These are phyloP conservation scores for Dendrocopos noguchii DNA, from an alignment of 2,113 vertebrate species.

Conservation along the genomic window DNA sequence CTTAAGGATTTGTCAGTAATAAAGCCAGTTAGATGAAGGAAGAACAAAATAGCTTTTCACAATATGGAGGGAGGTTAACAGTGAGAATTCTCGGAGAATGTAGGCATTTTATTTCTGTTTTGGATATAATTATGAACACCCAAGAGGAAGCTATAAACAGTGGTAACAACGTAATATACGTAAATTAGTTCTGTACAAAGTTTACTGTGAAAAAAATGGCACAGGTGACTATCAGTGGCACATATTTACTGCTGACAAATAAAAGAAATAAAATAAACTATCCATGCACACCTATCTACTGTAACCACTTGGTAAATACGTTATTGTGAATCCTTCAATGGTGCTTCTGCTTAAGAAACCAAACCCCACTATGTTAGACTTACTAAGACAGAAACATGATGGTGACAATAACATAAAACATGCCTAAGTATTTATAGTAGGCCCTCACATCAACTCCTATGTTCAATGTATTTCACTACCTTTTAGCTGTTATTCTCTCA, in stretches of 20 bases:
- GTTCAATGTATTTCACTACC: background rate
- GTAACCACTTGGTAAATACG: background rate
- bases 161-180: background rate
- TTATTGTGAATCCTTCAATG: background rate
- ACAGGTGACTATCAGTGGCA: background rate
- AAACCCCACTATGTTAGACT: background rate
- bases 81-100: background rate
- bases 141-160: background rate
- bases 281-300: background rate
- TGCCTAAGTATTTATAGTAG: background rate
- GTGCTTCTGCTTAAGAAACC: background rate
- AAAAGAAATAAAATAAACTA: background rate
- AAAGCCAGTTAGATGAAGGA: background rate
- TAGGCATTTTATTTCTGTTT: background rate
- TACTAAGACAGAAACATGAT: background rate
- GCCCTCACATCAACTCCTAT: background rate
- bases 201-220: background rate
- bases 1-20: background rate
- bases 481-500: background rate
- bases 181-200: background rate
- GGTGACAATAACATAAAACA: background rate
- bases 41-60: background rate
- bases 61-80: background rate
- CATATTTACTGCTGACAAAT: background rate
- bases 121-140: background rate